Base-by-base conservation (phyloP, 1,140 invertebrate species). In the Cylas formicarius region DNA sequence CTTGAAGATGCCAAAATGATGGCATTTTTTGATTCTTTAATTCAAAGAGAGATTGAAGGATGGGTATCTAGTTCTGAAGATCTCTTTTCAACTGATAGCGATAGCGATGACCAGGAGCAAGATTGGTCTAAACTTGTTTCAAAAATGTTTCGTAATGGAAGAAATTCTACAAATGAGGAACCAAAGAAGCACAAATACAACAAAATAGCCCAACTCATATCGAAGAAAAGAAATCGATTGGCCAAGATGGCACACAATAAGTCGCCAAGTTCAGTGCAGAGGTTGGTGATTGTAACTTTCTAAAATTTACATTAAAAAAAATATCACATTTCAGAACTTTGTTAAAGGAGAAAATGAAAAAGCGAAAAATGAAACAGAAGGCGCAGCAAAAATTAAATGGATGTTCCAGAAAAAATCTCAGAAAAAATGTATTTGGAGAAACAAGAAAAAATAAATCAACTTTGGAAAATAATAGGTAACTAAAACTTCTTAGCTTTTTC, bases 1-100 rank as follows among this genome's bases (percentile, higher is more conserved):
- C 76, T 80, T 26, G 92, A 96, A 69, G 91, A 96, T 69, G 82
- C 87, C 1, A 74, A 88, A 31, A 95, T 96, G 91, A 87, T 96
- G 81, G 91, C 91, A 14, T 95, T 95, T 67, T 96, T 96, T 60
- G 91, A 96, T 69, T 90, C 88, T 3, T 66, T 95, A 1, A 85
- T 96, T 6, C 90, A 94, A 64, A 74, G 86, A 13, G 90, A 94
- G 65, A 79, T 92, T 27, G 87, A 91, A 66, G 84, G 44, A 11
- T 46, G 44, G 44, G 22, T 33, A 6, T n/a, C n/a, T n/a, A 36
- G 32, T 21, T 36, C 32, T 2, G 26, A 35, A 11, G 44, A 46
- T 23, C 16, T 39, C 10, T 37, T 32, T 32, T 24, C 44, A 1
- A 38, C 44, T 3, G 36, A 38, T 16, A 39, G 35, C 28, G 44